phyloP scores from a whole-genome alignment of 2,797 vertebrate genomes.

The Paedocypris micromegethes region DNA sequence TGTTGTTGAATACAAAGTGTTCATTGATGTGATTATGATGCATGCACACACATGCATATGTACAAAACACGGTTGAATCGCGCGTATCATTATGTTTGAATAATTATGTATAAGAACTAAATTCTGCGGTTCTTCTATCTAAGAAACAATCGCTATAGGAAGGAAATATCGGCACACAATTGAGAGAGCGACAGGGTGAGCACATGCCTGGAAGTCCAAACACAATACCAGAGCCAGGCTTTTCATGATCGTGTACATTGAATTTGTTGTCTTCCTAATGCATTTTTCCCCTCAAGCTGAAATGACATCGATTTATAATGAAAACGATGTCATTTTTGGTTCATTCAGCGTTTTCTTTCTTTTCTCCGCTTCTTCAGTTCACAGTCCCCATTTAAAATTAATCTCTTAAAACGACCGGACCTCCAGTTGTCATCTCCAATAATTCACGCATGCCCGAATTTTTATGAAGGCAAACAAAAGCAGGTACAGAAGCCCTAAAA shows the following conservation, averaged over 20 bases:
- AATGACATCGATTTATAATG: conserved; percentile 42
- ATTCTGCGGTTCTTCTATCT: too few relatives aligned
- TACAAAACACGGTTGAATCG: too few relatives aligned
- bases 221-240: conserved; percentile 22
- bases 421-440: conserved; percentile 63
- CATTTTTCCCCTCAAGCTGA: conserved; percentile 36
- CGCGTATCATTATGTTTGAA: too few relatives aligned
- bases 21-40: too few relatives aligned
- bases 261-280: conserved; percentile 38
- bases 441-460: conserved; percentile 58
- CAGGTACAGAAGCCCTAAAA: conserved; percentile 56
- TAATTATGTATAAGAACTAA: too few relatives aligned
- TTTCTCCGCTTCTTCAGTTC: conserved; percentile 39
- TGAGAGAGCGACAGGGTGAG: too few relatives aligned
- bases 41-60: too few relatives aligned
- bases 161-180: conserved; percentile 15
- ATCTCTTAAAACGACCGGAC: conserved; percentile 60
- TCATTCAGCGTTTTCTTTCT: conserved; percentile 1
- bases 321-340: conserved; percentile 38
- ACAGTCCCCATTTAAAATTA: conserved; percentile 52
- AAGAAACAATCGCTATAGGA: too few relatives aligned
- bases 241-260: conserved; percentile 32
- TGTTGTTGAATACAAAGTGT: too few relatives aligned
- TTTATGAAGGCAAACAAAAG: conserved; percentile 60
- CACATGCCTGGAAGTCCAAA: conserved; percentile 16